Base-by-base conservation (phyloP, 2,113 vertebrate species). In the Neolamprologus ventralis region DNA sequence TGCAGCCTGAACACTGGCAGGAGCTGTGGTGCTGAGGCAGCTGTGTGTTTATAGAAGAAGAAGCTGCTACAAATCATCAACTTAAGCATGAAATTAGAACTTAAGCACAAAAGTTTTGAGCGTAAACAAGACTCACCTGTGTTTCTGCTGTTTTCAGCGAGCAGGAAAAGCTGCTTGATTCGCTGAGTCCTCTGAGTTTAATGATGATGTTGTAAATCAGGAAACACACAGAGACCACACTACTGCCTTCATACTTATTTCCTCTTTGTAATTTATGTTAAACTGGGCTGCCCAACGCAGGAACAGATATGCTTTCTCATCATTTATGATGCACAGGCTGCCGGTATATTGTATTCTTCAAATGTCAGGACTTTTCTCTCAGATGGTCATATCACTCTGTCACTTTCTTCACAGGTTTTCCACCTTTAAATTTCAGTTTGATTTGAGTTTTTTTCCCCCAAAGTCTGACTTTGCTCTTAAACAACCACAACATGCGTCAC, bases 261-360 rank as follows among this genome's bases (percentile, higher is more conserved):
- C 65, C 65, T 71, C 37, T 71, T 71, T 71, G 0, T 0, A 42
- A 10, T 42, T 42, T 23, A 23, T 23, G 37, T 0, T 71, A 42
- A 42, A 71, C 65, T 42, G 13, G 1, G 3, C 19, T 23, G 0
- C 33, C 7, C 35, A 0, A 16, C 0, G 0, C n/a, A 42, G 7
- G n/a, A 42, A 71, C 12, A 42, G 7, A 71, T 14, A 9, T 42
- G 5, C n/a, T 71, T 71, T 42, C 12, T 42, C 12, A 23, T 23
- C 37, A 37, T 35, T 65, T 65, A 65, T 65, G 33, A 12, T 65
- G 33, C 31, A 21, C 60, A 71, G 65, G 65, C 12, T 71, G 35
- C n/a, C 4, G 0, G 2, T 0, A 7, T 8, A 2, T 65, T 35
- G 9, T 65, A 65, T 37, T 65, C 10, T 12, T 65, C 10, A 65